Percentiles rank a stretch among this genome's conserved stretches.
These are phyloP conservation scores for Rhinogobius similis DNA, from an alignment of 2,113 vertebrate species.

Conservation along the genomic window DNA sequence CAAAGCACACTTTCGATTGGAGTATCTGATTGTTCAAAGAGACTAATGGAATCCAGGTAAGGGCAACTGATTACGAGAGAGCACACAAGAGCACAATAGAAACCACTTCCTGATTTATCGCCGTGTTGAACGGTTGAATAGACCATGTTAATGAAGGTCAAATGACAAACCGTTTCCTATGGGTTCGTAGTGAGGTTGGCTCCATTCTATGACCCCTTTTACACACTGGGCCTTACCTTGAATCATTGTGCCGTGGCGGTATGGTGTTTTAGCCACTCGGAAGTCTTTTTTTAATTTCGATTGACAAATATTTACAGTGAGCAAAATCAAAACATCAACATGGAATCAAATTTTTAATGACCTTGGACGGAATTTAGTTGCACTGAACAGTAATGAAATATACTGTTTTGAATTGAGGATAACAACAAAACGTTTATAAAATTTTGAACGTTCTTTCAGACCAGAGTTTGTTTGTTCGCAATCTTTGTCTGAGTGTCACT, in stretches of 20 bases:
- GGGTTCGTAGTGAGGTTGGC: conserved; percentile 52
- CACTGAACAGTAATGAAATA: too few species aligned
- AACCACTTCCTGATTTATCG: conserved; percentile 65
- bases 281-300: background rate
- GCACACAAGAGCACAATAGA: conserved; percentile 56
- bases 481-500: too few species aligned
- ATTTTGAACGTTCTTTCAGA: too few species aligned
- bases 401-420: too few species aligned
- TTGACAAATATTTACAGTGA: too few species aligned
- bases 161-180: conserved; percentile 53
- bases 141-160: conserved; percentile 74
- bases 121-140: conserved; percentile 53
- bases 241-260: conserved; percentile 40
- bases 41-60: conserved; percentile 63
- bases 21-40: conserved; percentile 43
- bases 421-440: too few species aligned
- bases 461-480: too few species aligned
- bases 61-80: conserved; percentile 26
- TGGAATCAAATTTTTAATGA: background rate
- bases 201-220: conserved; percentile 53
- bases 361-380: too few species aligned
- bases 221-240: conserved; percentile 18
- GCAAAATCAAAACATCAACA: background rate
- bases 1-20: conserved; percentile 34
- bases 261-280: conserved; percentile 20